phyloP scores from a whole-genome alignment of 2,888 invertebrate species.

The Cheilosia urbana region DNA sequence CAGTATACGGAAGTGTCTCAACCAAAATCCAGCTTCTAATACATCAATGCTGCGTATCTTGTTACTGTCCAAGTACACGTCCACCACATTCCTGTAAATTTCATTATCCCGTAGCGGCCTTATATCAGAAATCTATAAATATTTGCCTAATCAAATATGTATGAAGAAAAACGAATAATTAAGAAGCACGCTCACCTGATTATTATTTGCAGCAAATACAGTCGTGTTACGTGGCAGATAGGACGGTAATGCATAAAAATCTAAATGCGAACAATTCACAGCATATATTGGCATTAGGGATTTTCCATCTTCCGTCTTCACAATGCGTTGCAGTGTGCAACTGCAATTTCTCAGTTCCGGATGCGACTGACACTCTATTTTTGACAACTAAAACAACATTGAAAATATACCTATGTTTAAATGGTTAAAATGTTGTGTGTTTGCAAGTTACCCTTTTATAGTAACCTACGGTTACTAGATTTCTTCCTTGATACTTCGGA shows the following conservation, averaged over 20 bases:
- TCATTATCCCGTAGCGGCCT: slow-evolving; percentile 88
- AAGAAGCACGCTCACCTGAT: slow-evolving; percentile 78
- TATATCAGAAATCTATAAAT: slow-evolving; percentile 87
- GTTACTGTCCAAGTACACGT: slow-evolving; percentile 92
- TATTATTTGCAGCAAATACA: slow-evolving; percentile 81
- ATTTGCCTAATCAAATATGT: slow-evolving; percentile 1
- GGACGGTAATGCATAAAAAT: slow-evolving; percentile 80
- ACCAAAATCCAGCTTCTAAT: slow-evolving; percentile 91
- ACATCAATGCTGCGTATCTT: slow-evolving; percentile 87
- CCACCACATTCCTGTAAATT: slow-evolving; percentile 88
- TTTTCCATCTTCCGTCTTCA: slow-evolving; percentile 78
- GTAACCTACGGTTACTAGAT: slow-evolving; percentile 81
- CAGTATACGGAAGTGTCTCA: slow-evolving; percentile 90
- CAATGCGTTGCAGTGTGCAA: slow-evolving; percentile 82
- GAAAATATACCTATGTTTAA: neutral
- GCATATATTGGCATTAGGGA: slow-evolving; percentile 82
- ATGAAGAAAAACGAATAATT: neutral
- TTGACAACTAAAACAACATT: slow-evolving; percentile 76
- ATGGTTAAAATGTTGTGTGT: too few relatives aligned
- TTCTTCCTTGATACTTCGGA: slow-evolving; percentile 81
- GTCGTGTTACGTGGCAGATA: slow-evolving; percentile 83
- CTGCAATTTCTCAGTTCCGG: slow-evolving; percentile 81
- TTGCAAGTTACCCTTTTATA: slow-evolving; percentile 80
- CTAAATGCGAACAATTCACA: slow-evolving; percentile 82
- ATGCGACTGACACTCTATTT: slow-evolving; percentile 81